A percentile compares a stretch with the other conserved stretches of the same genome.
phyloP scores from a whole-genome alignment of 2,113 vertebrate genomes.

The Tenebrosternarchus preto region DNA sequence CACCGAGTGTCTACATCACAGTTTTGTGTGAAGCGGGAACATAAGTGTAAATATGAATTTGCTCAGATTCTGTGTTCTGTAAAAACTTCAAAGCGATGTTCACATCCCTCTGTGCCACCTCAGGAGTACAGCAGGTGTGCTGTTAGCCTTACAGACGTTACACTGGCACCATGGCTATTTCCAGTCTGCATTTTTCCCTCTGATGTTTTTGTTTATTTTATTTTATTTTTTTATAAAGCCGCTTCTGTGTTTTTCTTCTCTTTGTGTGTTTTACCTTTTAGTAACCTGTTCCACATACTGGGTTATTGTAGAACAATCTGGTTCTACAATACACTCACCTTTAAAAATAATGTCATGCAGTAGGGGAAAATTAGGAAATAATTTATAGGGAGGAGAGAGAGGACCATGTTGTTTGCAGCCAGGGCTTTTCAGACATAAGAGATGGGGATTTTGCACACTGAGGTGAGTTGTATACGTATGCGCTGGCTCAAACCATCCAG shows the following conservation, averaged over 20 bases:
- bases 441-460: too few species aligned
- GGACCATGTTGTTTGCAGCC: too few species aligned
- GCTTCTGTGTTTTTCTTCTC: too few species aligned
- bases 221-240: too few species aligned
- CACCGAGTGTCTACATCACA: background rate
- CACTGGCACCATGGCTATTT: background rate
- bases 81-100: background rate
- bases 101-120: background rate
- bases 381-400: background rate
- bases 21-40: background rate
- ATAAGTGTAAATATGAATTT: background rate
- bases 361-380: background rate
- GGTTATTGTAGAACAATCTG: background rate
- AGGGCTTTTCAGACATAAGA: too few species aligned
- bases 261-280: background rate
- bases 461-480: too few species aligned
- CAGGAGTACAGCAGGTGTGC: background rate
- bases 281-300: background rate
- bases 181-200: background rate
- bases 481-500: too few species aligned
- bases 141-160: background rate
- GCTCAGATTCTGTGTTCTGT: background rate
- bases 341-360: constrained; percentile 23
- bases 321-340: background rate
- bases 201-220: background rate